Evolutionary conservation across 2,797 vertebrate species (phyloP).

Genomic region (Arrhamphus sclerolepis): DNA sequence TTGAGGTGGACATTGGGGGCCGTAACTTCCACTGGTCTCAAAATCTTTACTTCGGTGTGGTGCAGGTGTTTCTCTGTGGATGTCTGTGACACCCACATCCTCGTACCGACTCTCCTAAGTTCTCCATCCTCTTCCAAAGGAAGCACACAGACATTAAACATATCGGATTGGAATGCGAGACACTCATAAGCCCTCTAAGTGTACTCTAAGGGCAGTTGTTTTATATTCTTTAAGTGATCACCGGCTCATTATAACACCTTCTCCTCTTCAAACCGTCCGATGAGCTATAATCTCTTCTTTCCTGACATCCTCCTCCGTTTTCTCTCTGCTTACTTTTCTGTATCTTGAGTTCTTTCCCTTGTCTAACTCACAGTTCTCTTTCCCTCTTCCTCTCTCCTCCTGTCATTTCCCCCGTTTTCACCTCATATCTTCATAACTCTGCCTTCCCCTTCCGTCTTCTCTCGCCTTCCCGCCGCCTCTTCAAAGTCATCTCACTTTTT

Average conservation of each 20-base stretch:
- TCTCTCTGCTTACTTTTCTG: too few relatives aligned
- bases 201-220: background rate
- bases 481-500: slow-evolving; percentile 66
- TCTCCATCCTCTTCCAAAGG: too few relatives aligned
- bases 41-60: too few relatives aligned
- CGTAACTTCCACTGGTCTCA: too few relatives aligned
- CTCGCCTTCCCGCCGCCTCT: slow-evolving; percentile 46
- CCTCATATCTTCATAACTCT: slow-evolving; percentile 44
- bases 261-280: slow-evolving; percentile 2
- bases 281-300: slow-evolving; percentile 8
- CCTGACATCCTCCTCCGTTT: background rate
- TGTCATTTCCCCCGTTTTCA: slow-evolving; percentile 29
- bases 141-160: background rate
- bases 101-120: too few relatives aligned
- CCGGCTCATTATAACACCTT: background rate
- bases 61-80: too few relatives aligned
- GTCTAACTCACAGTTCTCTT: slow-evolving; percentile 4
- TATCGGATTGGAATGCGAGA: background rate
- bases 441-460: slow-evolving; percentile 39
- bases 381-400: slow-evolving; percentile 8
- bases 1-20: too few relatives aligned
- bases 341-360: slow-evolving; percentile 12
- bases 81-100: too few relatives aligned
- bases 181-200: background rate
- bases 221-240: too few relatives aligned